These are phyloP conservation scores for Chaetodon trifasciatus DNA, from an alignment of 2,797 vertebrate genomes.

Conservation along the genomic window DNA sequence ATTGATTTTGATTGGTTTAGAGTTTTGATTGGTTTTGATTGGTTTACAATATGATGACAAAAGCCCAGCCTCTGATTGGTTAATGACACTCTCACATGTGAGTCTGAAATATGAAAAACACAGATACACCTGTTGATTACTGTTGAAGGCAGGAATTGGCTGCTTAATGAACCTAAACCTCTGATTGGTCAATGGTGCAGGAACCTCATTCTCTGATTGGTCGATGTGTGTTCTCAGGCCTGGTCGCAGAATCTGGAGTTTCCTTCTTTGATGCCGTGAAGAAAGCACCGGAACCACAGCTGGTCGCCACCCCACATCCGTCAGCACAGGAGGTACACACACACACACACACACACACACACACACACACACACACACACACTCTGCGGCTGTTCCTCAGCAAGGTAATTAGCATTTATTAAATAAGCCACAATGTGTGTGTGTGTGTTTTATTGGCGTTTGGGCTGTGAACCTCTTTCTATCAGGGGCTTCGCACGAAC, in stretches of 20 bases:
- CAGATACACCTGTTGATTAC: too few relatives aligned
- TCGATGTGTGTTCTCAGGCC: slow-evolving; percentile 75
- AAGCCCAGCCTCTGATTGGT: not conserved
- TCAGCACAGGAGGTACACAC: slow-evolving; percentile 84
- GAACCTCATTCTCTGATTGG: slow-evolving; percentile 26
- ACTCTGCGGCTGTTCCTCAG: not conserved
- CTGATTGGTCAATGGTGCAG: not conserved
- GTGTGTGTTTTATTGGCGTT: not conserved
- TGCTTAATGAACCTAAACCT: not conserved
- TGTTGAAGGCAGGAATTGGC: too few relatives aligned
- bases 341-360: not conserved
- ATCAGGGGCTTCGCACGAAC: too few relatives aligned
- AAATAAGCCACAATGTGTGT: slow-evolving; percentile 14
- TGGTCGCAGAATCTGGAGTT: slow-evolving; percentile 78
- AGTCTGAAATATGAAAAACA: too few relatives aligned
- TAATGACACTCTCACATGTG: too few relatives aligned
- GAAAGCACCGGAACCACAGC: slow-evolving; percentile 82
- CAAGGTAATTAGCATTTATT: slow-evolving; percentile 23
- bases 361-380: not conserved
- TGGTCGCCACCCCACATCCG: slow-evolving; percentile 83
- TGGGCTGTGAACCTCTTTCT: too few relatives aligned
- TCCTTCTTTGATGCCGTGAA: slow-evolving; percentile 87
- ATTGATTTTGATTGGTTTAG: too few relatives aligned
- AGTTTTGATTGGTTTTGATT: not conserved
- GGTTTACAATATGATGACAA: not conserved